These are phyloP conservation scores for Adoxophyes honmai DNA, from an alignment of 1,140 invertebrate species.

Conservation along the genomic window DNA sequence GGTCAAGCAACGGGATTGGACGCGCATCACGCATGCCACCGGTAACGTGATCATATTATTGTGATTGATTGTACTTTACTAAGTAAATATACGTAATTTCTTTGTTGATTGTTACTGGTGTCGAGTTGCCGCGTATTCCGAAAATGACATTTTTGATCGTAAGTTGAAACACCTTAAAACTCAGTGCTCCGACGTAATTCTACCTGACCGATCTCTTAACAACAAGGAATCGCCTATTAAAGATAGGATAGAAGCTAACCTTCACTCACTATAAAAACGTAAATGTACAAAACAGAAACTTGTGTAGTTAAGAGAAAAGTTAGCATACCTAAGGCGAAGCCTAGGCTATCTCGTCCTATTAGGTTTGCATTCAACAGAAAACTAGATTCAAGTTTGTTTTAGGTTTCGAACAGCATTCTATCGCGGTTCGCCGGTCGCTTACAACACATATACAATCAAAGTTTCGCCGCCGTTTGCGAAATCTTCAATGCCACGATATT, in stretches of 20 bases:
- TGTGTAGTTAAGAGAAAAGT: no score
- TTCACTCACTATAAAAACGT: no score
- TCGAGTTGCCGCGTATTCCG: no score
- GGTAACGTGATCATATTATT: slow-evolving; percentile 19
- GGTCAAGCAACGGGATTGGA: slow-evolving; percentile 42
- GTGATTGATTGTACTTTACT: slow-evolving; percentile 7
- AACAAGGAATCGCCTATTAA: no score
- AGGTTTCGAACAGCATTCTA: neutral
- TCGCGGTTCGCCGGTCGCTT: neutral
- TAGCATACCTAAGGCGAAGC: no score
- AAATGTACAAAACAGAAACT: no score
- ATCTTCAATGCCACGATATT: slow-evolving; percentile 3
- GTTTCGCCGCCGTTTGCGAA: neutral
- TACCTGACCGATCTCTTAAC: no score
- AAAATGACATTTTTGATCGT: no score
- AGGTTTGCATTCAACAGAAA: neutral
- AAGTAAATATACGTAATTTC: neutral
- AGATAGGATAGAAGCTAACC: no score
- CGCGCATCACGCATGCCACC: slow-evolving; percentile 12
- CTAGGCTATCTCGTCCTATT: neutral
- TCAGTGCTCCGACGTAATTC: no score
- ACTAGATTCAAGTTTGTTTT: neutral
- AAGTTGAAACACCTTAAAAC: no score
- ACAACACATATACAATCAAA: neutral
- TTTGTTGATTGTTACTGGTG: no score